A percentile compares a stretch with the other conserved stretches of the same genome.
phyloP scores from a whole-genome alignment of 2,113 vertebrate species.

The Anser cygnoides region DNA sequence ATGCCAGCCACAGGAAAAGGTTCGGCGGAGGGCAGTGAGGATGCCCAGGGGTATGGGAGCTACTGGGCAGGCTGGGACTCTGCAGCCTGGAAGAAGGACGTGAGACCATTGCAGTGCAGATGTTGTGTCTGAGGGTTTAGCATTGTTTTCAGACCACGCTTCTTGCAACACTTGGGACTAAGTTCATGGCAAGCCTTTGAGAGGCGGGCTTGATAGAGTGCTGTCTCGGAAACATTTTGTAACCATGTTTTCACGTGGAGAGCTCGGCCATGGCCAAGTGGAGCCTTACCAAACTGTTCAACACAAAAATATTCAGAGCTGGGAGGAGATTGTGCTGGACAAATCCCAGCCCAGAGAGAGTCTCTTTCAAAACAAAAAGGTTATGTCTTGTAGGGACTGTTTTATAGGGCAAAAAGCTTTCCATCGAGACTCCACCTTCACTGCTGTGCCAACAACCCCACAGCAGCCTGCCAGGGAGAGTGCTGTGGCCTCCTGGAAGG shows the following conservation, averaged over 20 bases:
- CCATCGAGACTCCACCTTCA: not conserved
- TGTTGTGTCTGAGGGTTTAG: not conserved
- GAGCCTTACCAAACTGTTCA: conserved; percentile 42
- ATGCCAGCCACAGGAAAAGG: not conserved
- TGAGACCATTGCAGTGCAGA: not conserved
- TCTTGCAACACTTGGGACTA: conserved; percentile 4
- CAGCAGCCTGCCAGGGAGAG: not conserved
- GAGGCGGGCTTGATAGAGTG: not conserved
- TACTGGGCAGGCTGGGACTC: not conserved
- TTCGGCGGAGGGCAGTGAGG: not conserved
- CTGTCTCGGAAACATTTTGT: conserved; percentile 53
- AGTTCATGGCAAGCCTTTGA: conserved; percentile 26
- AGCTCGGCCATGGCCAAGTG: conserved; percentile 1
- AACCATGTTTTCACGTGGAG: conserved; percentile 37
- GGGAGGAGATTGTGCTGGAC: not conserved
- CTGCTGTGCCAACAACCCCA: not conserved
- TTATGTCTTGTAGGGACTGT: not conserved
- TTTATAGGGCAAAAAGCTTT: not conserved
- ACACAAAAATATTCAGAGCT: conserved; percentile 34
- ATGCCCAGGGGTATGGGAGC: not conserved
- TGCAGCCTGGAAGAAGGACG: not conserved
- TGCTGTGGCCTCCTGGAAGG: not conserved
- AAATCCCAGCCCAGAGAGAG: not conserved
- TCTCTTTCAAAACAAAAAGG: not conserved
- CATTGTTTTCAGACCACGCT: not conserved